phyloP scores from a whole-genome alignment of 35 echinoderm and acorn worm species.

The Strongylocentrotus purpuratus region DNA sequence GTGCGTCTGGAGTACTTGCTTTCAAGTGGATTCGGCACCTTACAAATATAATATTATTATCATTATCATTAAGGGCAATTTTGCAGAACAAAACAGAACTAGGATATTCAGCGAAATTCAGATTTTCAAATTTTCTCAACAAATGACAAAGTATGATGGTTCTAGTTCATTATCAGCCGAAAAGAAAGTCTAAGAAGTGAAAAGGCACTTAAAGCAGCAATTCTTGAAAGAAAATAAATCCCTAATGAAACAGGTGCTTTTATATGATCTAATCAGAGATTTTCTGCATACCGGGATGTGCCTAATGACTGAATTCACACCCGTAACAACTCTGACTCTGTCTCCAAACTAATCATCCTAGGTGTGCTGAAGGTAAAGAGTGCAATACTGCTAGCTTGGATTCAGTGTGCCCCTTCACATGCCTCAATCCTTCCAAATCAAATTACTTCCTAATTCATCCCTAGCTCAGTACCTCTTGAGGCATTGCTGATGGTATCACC shows the following conservation, averaged over 20 bases:
- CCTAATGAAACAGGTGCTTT: background rate
- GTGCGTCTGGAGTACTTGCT: no score
- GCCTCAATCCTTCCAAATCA: conserved; percentile 16
- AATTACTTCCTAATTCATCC: conserved; percentile 13
- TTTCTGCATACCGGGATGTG: background rate
- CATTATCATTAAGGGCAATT: no score
- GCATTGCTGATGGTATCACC: background rate
- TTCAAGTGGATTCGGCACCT: no score
- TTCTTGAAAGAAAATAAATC: background rate
- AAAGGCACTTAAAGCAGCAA: background rate
- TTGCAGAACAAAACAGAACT: no score
- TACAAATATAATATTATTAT: no score
- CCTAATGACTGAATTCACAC: background rate
- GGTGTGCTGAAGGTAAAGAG: background rate
- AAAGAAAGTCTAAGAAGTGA: background rate
- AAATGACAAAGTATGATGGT: no score
- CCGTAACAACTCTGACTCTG: background rate
- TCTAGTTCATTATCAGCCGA: no score
- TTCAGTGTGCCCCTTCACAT: background rate
- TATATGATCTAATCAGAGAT: background rate
- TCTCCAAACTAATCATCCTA: background rate
- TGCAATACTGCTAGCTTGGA: background rate
- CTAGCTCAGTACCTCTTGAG: background rate
- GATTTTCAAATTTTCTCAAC: no score
- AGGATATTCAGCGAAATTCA: no score